Conservation (phyloP, 2,113 vertebrate genomes). For the Cyprinodon tularosa region DNA sequence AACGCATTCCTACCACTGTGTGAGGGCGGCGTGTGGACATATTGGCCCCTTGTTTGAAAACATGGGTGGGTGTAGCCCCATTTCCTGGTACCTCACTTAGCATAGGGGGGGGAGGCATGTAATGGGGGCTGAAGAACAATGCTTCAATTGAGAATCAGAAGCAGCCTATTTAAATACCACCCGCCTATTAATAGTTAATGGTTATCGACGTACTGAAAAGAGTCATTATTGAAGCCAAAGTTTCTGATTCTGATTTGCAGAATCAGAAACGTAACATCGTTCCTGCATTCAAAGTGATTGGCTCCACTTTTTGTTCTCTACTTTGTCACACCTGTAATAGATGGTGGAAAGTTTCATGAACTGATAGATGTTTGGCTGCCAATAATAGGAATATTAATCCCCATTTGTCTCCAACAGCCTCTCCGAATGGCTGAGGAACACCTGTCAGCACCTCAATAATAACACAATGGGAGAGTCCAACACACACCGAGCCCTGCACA, state of each 20-base stretch:
- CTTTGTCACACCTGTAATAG: conserved; percentile 5
- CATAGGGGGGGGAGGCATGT: conserved; percentile 21
- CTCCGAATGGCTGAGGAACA: conserved; percentile 19
- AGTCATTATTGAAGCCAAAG: conserved; percentile 14
- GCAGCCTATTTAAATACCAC: conserved; percentile 62
- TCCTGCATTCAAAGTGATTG: conserved; percentile 32
- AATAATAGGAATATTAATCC: conserved; percentile 2
- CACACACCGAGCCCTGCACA: conserved; percentile 8
- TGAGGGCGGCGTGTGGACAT: conserved; percentile 1
- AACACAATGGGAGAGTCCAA: conserved; percentile 1
- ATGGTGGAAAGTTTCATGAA: conserved; percentile 3
- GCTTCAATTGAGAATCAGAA: conserved; percentile 47
- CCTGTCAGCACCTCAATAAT: conserved; percentile 31
- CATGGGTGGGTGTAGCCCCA: conserved; percentile 24
- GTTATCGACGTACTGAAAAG: conserved; percentile 28
- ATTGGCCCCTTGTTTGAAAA: conserved; percentile 27
- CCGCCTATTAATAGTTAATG: conserved; percentile 12
- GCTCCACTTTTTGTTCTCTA: conserved; percentile 8
- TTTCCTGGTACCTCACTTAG: conserved; percentile 34
- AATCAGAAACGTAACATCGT: neutral
- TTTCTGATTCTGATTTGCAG: conserved; percentile 6
- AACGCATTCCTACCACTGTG: conserved; percentile 51
- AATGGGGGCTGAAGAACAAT: conserved; percentile 42
- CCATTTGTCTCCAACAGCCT: neutral
- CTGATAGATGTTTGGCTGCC: neutral